These are phyloP conservation scores for Cyprinodon variegatus DNA, from an alignment of 2,113 vertebrate genomes.

Conservation along the genomic window DNA sequence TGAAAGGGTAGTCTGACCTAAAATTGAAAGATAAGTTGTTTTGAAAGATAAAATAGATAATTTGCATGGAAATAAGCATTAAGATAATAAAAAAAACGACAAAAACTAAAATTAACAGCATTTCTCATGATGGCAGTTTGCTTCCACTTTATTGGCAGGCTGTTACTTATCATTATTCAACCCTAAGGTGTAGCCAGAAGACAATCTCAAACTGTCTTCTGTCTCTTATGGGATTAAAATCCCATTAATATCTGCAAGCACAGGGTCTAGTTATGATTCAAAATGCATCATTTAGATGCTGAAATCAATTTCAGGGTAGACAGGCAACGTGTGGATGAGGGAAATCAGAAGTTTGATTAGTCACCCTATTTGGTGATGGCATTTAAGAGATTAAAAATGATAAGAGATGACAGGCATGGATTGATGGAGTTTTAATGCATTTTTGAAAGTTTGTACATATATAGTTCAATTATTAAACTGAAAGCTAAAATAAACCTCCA, in stretches of 20 bases:
- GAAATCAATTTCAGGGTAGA: slow-evolving; percentile 44
- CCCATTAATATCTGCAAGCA: slow-evolving; percentile 25
- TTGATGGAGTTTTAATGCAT: slow-evolving; percentile 6
- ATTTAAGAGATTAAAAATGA: slow-evolving; percentile 1
- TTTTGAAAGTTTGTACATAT: slow-evolving; percentile 12
- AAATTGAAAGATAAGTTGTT: not conserved
- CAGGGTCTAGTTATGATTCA: slow-evolving; percentile 25
- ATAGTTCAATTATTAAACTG: slow-evolving; percentile 10
- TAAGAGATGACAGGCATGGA: not conserved
- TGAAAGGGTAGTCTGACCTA: not conserved
- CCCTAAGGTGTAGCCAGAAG: slow-evolving; percentile 1
- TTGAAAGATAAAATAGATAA: not conserved
- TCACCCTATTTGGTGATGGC: slow-evolving; percentile 1
- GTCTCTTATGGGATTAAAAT: slow-evolving; percentile 38
- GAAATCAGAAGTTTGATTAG: slow-evolving; percentile 10
- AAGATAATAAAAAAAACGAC: not conserved
- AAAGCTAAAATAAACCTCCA: not conserved
- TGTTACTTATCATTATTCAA: slow-evolving; percentile 8
- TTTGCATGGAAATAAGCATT: not conserved
- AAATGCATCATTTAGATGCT: slow-evolving; percentile 35
- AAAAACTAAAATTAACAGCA: not conserved
- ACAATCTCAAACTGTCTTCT: slow-evolving; percentile 15
- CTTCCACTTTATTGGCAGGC: not conserved
- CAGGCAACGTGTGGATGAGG: slow-evolving; percentile 13
- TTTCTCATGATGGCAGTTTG: not conserved